Percentiles rank a stretch among this genome's conserved stretches.
These are phyloP conservation scores for Hestina assimilis DNA, from an alignment of 1,140 invertebrate species.

Conservation along the genomic window DNA sequence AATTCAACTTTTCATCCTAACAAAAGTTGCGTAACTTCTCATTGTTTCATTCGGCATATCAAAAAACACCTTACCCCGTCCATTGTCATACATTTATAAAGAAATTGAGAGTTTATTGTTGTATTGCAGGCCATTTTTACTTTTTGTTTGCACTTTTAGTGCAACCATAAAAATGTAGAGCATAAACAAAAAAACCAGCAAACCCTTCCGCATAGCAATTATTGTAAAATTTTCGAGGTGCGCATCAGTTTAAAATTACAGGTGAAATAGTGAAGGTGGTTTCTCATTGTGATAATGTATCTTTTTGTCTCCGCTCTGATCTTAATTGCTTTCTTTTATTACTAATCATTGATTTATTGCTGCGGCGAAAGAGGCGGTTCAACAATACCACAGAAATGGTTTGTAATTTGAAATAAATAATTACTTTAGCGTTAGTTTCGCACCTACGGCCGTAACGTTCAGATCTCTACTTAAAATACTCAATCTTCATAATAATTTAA, in stretches of 20 bases:
- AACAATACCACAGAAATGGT: conserved; percentile 38
- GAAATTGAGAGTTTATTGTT: conserved; percentile 76
- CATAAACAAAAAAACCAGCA: conserved; percentile 64
- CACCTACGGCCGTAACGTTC: too few relatives aligned
- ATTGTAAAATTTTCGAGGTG: conserved; percentile 43
- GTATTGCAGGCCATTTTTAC: conserved; percentile 43
- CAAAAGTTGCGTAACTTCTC: conserved; percentile 53
- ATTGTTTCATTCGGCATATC: conserved; percentile 59
- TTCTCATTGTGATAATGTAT: conserved; percentile 66
- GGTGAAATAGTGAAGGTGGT: conserved; percentile 74
- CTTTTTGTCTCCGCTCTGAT: conserved; percentile 54
- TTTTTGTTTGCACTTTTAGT: conserved; percentile 65
- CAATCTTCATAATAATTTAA: too few relatives aligned
- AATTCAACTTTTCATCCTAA: conserved; percentile 25
- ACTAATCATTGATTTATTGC: conserved; percentile 67
- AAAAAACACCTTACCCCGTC: conserved; percentile 68
- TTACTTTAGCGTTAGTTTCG: conserved; percentile 2
- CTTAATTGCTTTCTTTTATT: conserved; percentile 72
- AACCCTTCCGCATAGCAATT: conserved; percentile 68
- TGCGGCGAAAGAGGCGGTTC: conserved; percentile 28
- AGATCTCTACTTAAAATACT: too few relatives aligned
- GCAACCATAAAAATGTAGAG: conserved; percentile 69
- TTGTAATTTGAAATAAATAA: conserved; percentile 33
- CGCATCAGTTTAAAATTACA: conserved; percentile 67
- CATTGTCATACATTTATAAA: conserved; percentile 65